Conservation (phyloP, 1,140 invertebrate species). For the Drosophila erecta region DNA sequence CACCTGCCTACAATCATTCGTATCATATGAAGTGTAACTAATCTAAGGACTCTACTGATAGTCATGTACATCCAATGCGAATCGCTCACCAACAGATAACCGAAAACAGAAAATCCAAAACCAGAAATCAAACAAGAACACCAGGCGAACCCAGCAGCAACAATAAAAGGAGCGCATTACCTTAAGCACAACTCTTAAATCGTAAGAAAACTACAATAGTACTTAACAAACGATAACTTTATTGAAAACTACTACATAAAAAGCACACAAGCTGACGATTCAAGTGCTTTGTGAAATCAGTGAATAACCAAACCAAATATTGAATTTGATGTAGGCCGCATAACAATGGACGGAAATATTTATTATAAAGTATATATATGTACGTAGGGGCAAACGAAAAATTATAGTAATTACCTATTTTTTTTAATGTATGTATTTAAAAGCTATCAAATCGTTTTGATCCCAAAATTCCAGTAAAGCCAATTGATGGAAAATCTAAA, state of each 20-base stretch:
- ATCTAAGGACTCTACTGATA: slow-evolving; percentile 45
- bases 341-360: slow-evolving; percentile 19
- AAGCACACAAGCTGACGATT: slow-evolving; percentile 9
- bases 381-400: slow-evolving; percentile 13
- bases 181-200: slow-evolving; percentile 63
- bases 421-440: slow-evolving; percentile 27
- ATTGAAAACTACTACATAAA: background rate
- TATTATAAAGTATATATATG: slow-evolving; percentile 15
- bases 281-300: slow-evolving; percentile 12
- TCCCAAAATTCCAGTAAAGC: slow-evolving; percentile 24
- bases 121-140: slow-evolving; percentile 10
- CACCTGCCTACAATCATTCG: slow-evolving; percentile 82
- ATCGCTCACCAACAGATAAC: slow-evolving; percentile 41
- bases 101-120: slow-evolving; percentile 21
- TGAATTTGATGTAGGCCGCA: slow-evolving; percentile 4
- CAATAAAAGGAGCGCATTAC: slow-evolving; percentile 5
- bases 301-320: slow-evolving; percentile 34
- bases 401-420: slow-evolving; percentile 12
- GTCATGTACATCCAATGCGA: slow-evolving; percentile 41
- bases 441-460: slow-evolving; percentile 11
- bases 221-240: slow-evolving; percentile 27
- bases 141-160: slow-evolving; percentile 8
- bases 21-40: slow-evolving; percentile 61
- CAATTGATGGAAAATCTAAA: background rate
- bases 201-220: slow-evolving; percentile 49